A percentile compares a stretch with the other conserved stretches of the same genome.
These are phyloP conservation scores for Sceliomorpha sp. DNA, from an alignment of 2,888 invertebrate genomes.

Conservation along the genomic window DNA sequence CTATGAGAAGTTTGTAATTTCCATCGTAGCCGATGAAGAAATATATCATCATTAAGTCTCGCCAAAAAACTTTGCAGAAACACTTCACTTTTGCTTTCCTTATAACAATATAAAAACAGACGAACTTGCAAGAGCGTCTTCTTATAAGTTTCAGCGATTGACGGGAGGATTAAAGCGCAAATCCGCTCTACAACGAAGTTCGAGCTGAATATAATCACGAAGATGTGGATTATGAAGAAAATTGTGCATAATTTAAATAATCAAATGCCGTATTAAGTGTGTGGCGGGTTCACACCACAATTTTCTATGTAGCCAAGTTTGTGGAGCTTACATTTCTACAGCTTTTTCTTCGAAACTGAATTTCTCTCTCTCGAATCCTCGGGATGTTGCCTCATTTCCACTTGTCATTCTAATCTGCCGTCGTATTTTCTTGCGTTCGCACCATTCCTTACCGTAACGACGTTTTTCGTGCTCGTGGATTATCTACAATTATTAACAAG, in stretches of 20 bases:
- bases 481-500: too few species aligned
- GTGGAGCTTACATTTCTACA: too few species aligned
- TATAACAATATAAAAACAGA: conserved; percentile 34
- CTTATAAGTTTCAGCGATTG: conserved; percentile 18
- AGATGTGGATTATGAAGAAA: conserved; percentile 21
- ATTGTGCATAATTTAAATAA: conserved; percentile 35
- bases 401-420: too few species aligned
- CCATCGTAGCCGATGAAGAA: conserved; percentile 13
- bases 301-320: too few species aligned
- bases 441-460: too few species aligned
- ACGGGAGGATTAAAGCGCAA: conserved; percentile 29
- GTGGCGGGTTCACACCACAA: too few species aligned
- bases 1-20: too few species aligned
- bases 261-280: neutral
- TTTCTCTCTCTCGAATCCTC: too few species aligned
- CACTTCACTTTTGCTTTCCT: conserved; percentile 26
- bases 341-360: too few species aligned
- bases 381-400: too few species aligned
- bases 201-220: conserved; percentile 15
- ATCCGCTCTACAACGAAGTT: conserved; percentile 19
- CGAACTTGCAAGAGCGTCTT: conserved; percentile 21
- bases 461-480: too few species aligned
- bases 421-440: too few species aligned
- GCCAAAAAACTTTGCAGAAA: conserved; percentile 14
- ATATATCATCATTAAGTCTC: conserved; percentile 20